These are phyloP conservation scores for Ceyx cyanopectus DNA, from an alignment of 2,113 vertebrate genomes.

Conservation along the genomic window DNA sequence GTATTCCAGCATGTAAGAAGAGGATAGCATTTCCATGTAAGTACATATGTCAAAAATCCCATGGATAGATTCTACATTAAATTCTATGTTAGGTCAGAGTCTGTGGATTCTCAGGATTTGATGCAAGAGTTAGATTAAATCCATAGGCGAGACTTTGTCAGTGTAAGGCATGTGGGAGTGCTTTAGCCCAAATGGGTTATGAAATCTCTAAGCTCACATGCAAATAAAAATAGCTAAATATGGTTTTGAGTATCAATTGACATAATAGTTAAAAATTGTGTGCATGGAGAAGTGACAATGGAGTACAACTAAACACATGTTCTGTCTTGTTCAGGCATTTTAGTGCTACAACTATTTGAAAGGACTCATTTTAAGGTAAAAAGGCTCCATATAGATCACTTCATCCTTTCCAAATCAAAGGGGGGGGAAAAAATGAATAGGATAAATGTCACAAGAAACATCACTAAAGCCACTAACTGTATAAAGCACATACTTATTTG, in stretches of 20 bases:
- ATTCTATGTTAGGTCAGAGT: constrained; percentile 60
- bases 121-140: constrained; percentile 65
- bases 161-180: constrained; percentile 29
- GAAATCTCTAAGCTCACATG: constrained; percentile 68
- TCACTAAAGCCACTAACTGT: constrained; percentile 78
- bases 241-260: constrained; percentile 75
- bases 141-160: constrained; percentile 29
- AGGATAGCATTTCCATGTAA: constrained; percentile 62
- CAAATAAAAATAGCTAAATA: constrained; percentile 78
- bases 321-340: constrained; percentile 50
- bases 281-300: constrained; percentile 46
- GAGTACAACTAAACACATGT: constrained; percentile 67
- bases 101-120: constrained; percentile 42
- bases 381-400: constrained; percentile 50
- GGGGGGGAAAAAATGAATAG: constrained; percentile 55
- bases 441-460: constrained; percentile 79
- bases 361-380: constrained; percentile 58
- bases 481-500: constrained; percentile 82
- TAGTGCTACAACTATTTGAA: constrained; percentile 32
- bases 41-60: constrained; percentile 56
- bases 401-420: constrained; percentile 70
- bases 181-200: constrained; percentile 70
- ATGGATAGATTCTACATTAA: constrained; percentile 15
- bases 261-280: constrained; percentile 64
- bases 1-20: constrained; percentile 60